Evolutionary conservation across 2,797 vertebrate species (phyloP), one percentile per base, ranked within the genome.

Genomic region (Adrianichthys oophorus): DNA sequence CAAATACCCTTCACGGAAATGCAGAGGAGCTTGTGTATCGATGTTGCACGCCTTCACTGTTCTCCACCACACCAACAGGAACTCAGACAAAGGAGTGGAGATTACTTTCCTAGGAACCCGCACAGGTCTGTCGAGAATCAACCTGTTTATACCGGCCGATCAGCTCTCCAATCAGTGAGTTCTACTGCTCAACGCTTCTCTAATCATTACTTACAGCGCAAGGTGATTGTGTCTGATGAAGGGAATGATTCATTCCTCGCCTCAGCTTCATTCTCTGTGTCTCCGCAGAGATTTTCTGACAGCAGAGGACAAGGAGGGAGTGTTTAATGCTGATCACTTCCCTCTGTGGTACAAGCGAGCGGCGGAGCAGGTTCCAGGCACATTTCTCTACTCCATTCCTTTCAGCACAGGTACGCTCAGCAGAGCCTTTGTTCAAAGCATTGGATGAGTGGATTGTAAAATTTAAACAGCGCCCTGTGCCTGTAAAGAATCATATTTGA

Each of bases 261-360:
- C 52, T 79, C 49, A 10, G 40, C 52, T 66, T 64, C 49, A 41
- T 46, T 86, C 56, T 68, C 26, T 50, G 70, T 84, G 74, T 62
- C 19, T 92, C 89, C 92, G 78, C 87, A 99, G 97, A 94, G 96
- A 98, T 78, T 97, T 99, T 76, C 91, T 98, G 89, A 97, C 93
- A 83, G 94, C 95, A 32, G 94, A 96, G 85, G 96, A 99, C 87
- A 97, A 95, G 83, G 97, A 99, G 79, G 98, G 96, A 24, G 95
- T 97, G 79, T 99, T 98, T 76, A 99, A 98, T 8, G 97, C 96
- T n/a, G 97, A 99, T 85, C 97, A 99, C 83, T 98, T 99, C 76
- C 97, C 97, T 41, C 92, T 99, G 70, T 99, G 97, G 97, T 99
- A 98, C 87, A 94, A 94, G 87, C 93, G 96, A 91, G 96, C 96